Base-by-base conservation (phyloP, 2,888 invertebrate genomes). In the Taenaris catops region DNA sequence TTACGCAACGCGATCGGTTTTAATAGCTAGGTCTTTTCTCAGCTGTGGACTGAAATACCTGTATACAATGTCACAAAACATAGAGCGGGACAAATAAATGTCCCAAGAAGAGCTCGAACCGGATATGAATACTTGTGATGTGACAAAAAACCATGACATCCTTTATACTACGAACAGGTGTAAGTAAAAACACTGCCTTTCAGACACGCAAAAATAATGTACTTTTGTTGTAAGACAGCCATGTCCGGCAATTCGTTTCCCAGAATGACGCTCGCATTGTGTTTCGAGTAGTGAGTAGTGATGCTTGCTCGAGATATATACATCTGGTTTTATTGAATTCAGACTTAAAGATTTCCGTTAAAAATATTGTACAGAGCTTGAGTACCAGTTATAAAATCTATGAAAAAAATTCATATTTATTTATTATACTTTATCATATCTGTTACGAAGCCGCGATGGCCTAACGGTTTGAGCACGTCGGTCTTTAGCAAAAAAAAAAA, bases 1-100 rank as follows among this genome's bases (percentile, higher is more conserved):
- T 86, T 84, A 83, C 81, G 84, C 84, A 86, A 86, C 79, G 64
- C 64, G 78, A 80, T 84, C 81, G 80, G 80, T 81, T n/a, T 84
- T 80, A 83, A 83, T 75, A 78, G 75, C 73, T 69, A 70, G 74
- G 71, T 78, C 72, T 81, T 80, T 79, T 79, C 79, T 72, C 75
- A 80, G 75, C 74, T 71, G 71, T 68, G 67, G 63, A 66, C 70
- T 61, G 63, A 59, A 52, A 51, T 46, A 45, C 8, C 3, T 16
- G 10, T 20, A 16, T 6, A n/a, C n/a, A n/a, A n/a, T n/a, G n/a
- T n/a, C n/a, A n/a, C n/a, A n/a, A n/a, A n/a, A n/a, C n/a, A n/a
- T n/a, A n/a, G n/a, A n/a, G n/a, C n/a, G n/a, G n/a, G n/a, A n/a
- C n/a, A 26, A 16, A 18, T 8, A 4, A n/a, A 32, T 24, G 33